phyloP scores from a whole-genome alignment of 2,113 vertebrate genomes.

The Lipotes vexillifer region DNA sequence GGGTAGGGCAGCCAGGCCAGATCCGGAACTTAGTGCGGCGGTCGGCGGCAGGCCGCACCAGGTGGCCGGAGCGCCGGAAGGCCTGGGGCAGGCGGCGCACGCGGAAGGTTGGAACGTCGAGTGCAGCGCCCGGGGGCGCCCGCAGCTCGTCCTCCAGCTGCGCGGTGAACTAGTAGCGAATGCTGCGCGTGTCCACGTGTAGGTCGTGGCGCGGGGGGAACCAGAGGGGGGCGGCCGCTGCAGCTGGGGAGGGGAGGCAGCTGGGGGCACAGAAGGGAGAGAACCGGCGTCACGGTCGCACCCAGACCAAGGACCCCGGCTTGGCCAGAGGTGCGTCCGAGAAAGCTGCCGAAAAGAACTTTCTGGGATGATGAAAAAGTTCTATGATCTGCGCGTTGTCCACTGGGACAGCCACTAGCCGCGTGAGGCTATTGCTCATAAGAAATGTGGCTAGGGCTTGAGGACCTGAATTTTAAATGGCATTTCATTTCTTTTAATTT shows the following conservation, averaged over 20 bases:
- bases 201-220: neutral
- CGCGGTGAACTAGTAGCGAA: neutral
- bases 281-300: accelerated
- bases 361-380: too few species aligned
- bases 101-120: slow-evolving; percentile 86
- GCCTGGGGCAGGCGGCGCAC: slow-evolving; percentile 81
- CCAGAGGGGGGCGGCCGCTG: neutral
- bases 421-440: neutral
- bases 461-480: neutral
- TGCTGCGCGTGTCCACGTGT: neutral
- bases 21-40: slow-evolving; percentile 69
- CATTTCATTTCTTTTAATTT: neutral
- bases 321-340: neutral
- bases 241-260: neutral
- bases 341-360: neutral
- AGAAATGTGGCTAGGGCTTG: neutral
- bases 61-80: slow-evolving; percentile 86
- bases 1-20: too few species aligned
- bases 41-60: slow-evolving; percentile 77
- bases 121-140: slow-evolving; percentile 79
- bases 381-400: neutral
- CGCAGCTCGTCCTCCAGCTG: neutral
- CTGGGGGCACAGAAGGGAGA: neutral
- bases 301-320: too few species aligned
- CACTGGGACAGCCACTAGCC: neutral